A percentile compares a stretch with the other conserved stretches of the same genome.
Evolutionary conservation across 64 coral and sea anemone genomes (phyloP).

Genomic region (Pachyseris speciosa): DNA sequence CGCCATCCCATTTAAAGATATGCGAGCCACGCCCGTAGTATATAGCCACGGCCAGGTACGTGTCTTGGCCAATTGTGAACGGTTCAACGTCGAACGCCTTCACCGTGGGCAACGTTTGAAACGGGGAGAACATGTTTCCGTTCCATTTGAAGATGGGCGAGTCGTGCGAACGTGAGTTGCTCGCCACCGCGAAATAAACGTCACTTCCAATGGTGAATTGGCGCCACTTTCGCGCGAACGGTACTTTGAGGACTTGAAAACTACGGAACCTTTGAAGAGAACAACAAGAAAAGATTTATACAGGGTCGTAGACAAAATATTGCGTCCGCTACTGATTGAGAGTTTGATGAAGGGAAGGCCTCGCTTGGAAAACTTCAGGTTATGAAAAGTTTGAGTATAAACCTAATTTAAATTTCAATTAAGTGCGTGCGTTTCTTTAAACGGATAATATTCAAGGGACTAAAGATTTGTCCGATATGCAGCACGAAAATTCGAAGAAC

Average conservation of each 20-base stretch:
- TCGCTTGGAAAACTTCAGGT: too few species aligned
- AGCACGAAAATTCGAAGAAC: too few species aligned
- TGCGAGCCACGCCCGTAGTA: slow-evolving; percentile 65
- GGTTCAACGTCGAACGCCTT: slow-evolving; percentile 86
- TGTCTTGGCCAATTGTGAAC: slow-evolving; percentile 66
- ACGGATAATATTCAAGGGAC: too few species aligned
- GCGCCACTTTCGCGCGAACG: slow-evolving; percentile 76
- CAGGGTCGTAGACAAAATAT: not conserved
- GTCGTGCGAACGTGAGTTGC: slow-evolving; percentile 57
- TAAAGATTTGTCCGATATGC: too few species aligned
- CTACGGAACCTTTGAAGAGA: slow-evolving; percentile 59
- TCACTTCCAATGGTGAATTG: slow-evolving; percentile 74
- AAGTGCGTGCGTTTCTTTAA: too few species aligned
- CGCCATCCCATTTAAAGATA: slow-evolving; percentile 90
- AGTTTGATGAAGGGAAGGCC: not conserved
- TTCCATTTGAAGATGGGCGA: slow-evolving; percentile 85
- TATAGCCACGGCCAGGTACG: slow-evolving; percentile 77
- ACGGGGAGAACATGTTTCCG: slow-evolving; percentile 66
- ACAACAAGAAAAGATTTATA: not conserved
- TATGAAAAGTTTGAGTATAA: too few species aligned
- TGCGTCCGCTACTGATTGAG: not conserved
- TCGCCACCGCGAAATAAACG: slow-evolving; percentile 76
- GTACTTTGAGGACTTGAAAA: slow-evolving; percentile 85
- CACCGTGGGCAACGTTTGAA: slow-evolving; percentile 64
- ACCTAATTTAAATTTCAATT: too few species aligned